Evolutionary conservation across 2,113 vertebrate species (phyloP), one percentile per base, ranked within the genome.

Genomic region (Bos javanicus): DNA sequence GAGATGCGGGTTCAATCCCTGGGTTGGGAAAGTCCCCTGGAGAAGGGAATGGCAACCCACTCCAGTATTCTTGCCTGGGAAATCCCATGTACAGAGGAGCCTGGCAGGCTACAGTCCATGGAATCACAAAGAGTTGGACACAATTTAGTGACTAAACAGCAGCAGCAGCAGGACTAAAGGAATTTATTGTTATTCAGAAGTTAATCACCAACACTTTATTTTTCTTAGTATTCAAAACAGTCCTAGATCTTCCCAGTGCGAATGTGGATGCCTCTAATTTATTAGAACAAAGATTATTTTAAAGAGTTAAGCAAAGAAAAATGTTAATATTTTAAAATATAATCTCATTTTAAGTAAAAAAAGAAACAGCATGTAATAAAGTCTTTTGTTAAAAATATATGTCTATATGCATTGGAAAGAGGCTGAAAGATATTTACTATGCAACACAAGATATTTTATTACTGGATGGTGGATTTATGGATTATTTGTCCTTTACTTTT

Each of bases 251-350:
- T 95, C 33, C 60, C 25, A 95, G 71, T 54, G 26, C 9, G 60
- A 83, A 94, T 89, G 30, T 94, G 50, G 52, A 36, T 95, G 30
- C 26, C 25, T 88, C 60, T 84, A 36, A 62, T 74, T 96, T 92
- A 90, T 87, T 83, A 95, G 28, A 93, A 48, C 46, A 92, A 67
- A 94, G 28, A 8, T 86, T 94, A 95, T 91, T 95, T 92, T 92
- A 89, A 97, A 71, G 10, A 87, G 30, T 39, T 71, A 64, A 91
- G 62, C 48, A 91, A 80, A 81, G 26, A 82, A 84, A 67, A 93
- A 28, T 84, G 2, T 56, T 93, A 95, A 88, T 43, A 78, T 81
- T 60, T 80, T 17, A 82, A 91, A 89, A 39, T 52, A 50, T 50
- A 64, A 62, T 30, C 21, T 80, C 23, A 36, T 86, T 83, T 15